Base-by-base conservation (phyloP, 2,888 invertebrate species). In the Eupithecia centaureata region DNA sequence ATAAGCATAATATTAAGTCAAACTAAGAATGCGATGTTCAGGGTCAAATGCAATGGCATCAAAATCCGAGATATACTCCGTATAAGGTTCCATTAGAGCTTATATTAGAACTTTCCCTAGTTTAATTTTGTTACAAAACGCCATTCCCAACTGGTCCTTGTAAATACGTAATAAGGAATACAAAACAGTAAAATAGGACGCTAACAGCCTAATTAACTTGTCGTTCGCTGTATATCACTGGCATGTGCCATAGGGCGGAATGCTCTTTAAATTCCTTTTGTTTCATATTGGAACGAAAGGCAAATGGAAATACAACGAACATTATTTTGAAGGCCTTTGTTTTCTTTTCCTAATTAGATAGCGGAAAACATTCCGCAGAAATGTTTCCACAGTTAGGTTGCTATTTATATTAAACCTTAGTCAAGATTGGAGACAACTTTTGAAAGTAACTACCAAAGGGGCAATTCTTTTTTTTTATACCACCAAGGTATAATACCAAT, bases 191-290 rank as follows among this genome's bases (percentile, higher is more conserved):
- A 73, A 66, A 72, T 68, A 68, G 64, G 60, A 42, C 42, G 47
- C 33, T 27, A 47, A 42, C 25, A 35, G 58, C 54, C 68, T 67
- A 67, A 72, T 71, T 74, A 71, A 63, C 70, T 66, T 54, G 27
- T 42, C 47, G 58, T 68, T 60, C 32, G 61, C 59, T 35, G 58
- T 67, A 61, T 63, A 61, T 63, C 60, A 51, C 35, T 35, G 51
- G 65, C 63, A 59, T 65, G 54, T 56, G 58, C 38, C 62, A 47
- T 57, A 59, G 35, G 56, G 27, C 61, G 62, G 63, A 63, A 66
- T 66, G 57, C 54, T 65, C 63, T 70, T 51, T 56, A 65, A 66
- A 70, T 70, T 70, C 51, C 51, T 51, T 63, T 70, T 70, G 65
- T 70, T 70, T 57, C 66, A 57, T 47, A 65, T 52, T 47, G 22